A percentile compares a stretch with the other conserved stretches of the same genome.
phyloP scores from a whole-genome alignment of 2,888 invertebrate genomes.

The Reticulitermes lucifugus region DNA sequence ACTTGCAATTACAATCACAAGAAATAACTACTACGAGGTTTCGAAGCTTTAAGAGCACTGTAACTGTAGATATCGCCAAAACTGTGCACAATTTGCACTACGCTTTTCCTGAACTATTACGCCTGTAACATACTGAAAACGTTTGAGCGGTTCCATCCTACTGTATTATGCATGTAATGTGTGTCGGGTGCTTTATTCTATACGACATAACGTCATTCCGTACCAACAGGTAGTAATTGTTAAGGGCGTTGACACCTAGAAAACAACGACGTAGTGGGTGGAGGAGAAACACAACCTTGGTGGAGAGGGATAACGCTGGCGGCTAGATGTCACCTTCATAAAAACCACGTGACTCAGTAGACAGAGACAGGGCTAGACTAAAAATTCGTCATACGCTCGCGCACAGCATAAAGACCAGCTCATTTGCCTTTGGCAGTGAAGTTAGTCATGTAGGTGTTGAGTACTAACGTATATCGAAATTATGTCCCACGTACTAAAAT shows the following conservation, averaged over 20 bases:
- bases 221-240: constrained; percentile 18
- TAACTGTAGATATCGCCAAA: too few relatives aligned
- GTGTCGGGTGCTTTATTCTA: neutral
- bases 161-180: neutral
- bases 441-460: too few relatives aligned
- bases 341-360: constrained; percentile 7
- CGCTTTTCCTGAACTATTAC: too few relatives aligned
- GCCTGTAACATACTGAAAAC: neutral
- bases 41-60: too few relatives aligned
- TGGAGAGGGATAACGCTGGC: neutral
- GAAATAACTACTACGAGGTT: too few relatives aligned
- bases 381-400: too few relatives aligned
- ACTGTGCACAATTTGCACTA: too few relatives aligned
- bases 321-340: constrained; percentile 21
- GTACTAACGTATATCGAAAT: too few relatives aligned
- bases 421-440: too few relatives aligned
- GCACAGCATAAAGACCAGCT: too few relatives aligned
- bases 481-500: too few relatives aligned
- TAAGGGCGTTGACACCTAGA: constrained; percentile 5
- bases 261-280: constrained; percentile 23
- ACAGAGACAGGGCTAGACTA: neutral
- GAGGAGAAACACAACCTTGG: neutral
- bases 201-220: neutral
- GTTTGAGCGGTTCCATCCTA: neutral
- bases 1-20: too few relatives aligned